Evolutionary conservation across 2,888 invertebrate genomes (phyloP).

Genomic region (Dioctria linearis): DNA sequence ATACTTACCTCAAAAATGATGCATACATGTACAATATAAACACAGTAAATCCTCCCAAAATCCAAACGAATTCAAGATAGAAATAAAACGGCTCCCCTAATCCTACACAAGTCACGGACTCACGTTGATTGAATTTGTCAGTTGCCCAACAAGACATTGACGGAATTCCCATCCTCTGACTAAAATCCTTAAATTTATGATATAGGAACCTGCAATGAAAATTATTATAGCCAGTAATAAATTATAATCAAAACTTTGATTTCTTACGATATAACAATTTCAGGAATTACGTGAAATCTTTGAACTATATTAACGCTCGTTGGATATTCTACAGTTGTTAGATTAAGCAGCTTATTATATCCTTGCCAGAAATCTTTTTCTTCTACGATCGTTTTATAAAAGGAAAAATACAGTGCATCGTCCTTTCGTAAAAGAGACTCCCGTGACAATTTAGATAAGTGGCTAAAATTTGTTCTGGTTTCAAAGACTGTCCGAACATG

Average conservation of each 20-base stretch:
- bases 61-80: slow-evolving; percentile 85
- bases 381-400: slow-evolving; percentile 86
- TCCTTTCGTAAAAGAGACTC: slow-evolving; percentile 90
- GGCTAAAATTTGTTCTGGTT: slow-evolving; percentile 86
- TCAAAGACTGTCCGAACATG: slow-evolving; percentile 83
- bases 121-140: slow-evolving; percentile 65
- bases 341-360: slow-evolving; percentile 77
- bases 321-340: slow-evolving; percentile 86
- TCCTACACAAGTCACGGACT: slow-evolving; percentile 81
- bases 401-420: slow-evolving; percentile 92
- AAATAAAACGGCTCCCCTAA: slow-evolving; percentile 85
- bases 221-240: slow-evolving; percentile 42
- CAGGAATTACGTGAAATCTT: slow-evolving; percentile 88
- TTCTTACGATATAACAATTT: slow-evolving; percentile 75
- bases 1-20: slow-evolving; percentile 75
- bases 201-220: slow-evolving; percentile 57
- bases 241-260: slow-evolving; percentile 18
- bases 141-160: slow-evolving; percentile 70
- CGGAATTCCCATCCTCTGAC: slow-evolving; percentile 58
- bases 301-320: slow-evolving; percentile 85
- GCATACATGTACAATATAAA: slow-evolving; percentile 80
- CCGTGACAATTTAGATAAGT: slow-evolving; percentile 85
- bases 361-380: slow-evolving; percentile 77
- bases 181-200: slow-evolving; percentile 58
- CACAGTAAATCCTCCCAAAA: slow-evolving; percentile 81